Evolutionary conservation across 2,888 invertebrate genomes (phyloP), one percentile per base, ranked within the genome.

Genomic region (Limnephilus auricula): DNA sequence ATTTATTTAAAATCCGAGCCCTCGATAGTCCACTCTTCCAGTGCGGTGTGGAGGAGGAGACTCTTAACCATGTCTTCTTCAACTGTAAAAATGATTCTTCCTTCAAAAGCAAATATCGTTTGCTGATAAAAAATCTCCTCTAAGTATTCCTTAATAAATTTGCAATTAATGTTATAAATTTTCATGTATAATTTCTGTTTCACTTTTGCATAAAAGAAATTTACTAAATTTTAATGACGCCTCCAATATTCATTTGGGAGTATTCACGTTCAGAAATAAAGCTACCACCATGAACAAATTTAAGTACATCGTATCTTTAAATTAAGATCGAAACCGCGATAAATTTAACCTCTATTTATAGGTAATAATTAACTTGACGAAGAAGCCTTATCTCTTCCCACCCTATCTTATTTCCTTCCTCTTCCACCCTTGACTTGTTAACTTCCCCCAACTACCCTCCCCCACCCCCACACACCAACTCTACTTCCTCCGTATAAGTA

Each of bases 391-490:
- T 85, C 84, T 85, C 30, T 25, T 40, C 40, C 40, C 37, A 85
- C 84, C 84, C 84, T 85, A 85, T 82, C 40, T 89, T 79, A 32
- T 34, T 45, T 31, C 65, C 89, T 34, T 40, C 84, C 32, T 89
- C 65, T 89, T 91, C 79, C 83, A 87, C 78, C 50, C 88, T 34
- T 88, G 83, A 89, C 91, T 91, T 91, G 10, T 50, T 34, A 91
- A 88, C 84, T 89, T 83, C 45, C 89, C 80, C 80, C 40, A 85
- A 34, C 40, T 85, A 25, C 34, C n/a, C 34, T 18, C 37, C 40
- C 30, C 82, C 18, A 50, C 80, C 80, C 15, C 9, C 31, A 15
- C 80, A 12, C 79, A 31, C 79, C 79, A 10, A 6, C 79, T 15
- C 85, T 90, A 31, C 15, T 40, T 45, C 82, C 78, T 89, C 79